Evolutionary conservation across 1,140 invertebrate genomes (phyloP), one percentile per base, ranked within the genome.

Genomic region (Eurosta solidaginis): DNA sequence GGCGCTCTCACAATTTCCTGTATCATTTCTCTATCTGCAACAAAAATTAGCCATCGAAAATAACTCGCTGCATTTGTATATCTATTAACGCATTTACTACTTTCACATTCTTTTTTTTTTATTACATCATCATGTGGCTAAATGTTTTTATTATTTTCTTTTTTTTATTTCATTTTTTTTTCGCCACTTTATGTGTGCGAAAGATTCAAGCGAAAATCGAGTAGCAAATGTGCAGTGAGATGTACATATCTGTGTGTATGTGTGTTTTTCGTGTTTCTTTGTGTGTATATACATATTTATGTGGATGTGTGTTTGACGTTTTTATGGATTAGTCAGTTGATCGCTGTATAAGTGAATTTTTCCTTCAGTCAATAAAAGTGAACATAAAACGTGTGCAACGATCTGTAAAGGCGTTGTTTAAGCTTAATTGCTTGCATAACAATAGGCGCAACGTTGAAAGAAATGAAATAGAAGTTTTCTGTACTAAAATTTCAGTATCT

Each of bases 201-300:
- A 40, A 68, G 59, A 68, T 68, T 68, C 59, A 33, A 80, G 82
- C 84, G 82, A 81, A 83, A 83, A 85, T 81, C 82, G 84, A 85
- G 84, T 85, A 79, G 80, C 78, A 82, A 81, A 82, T 83, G 80
- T 54, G 79, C 59, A 52, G 54, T 80, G 73, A 68, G 47, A 3
- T 54, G 2, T 50, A 36, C 42, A n/a, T 25, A 12, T 77, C 10
- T 54, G 2, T 50, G 45, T 59, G 29, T 25, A 12, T 77, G 76
- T 75, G 52, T 33, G 44, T 40, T 29, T 79, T 22, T 73, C 33
- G 77, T 33, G 20, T 75, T 50, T 49, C 17, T 33, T 20, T 33
- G 59, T 40, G 40, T 68, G n/a, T 40, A 40, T 63, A 29, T 68
- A 40, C 7, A 33, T 68, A 5, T 9, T 4, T 54, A 1, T 50